A percentile compares a stretch with the other conserved stretches of the same genome.
Conservation (phyloP, 2,888 invertebrate genomes). For the Melangyna quadrimaculata region DNA sequence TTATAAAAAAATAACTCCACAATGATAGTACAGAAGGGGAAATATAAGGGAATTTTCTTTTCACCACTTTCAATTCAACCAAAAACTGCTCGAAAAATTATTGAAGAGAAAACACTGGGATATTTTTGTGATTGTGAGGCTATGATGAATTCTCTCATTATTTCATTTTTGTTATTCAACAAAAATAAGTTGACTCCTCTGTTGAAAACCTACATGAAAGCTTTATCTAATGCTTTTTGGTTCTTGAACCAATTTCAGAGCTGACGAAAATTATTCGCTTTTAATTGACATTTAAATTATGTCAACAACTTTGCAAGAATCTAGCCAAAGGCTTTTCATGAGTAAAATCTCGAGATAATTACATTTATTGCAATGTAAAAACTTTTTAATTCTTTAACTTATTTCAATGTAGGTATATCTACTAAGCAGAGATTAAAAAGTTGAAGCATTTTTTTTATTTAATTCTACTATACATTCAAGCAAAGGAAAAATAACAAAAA, state of each 20-base stretch:
- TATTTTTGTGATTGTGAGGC: too few relatives aligned
- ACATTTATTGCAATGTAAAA: too few relatives aligned
- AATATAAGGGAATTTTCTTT: neutral
- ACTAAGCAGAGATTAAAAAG: too few relatives aligned
- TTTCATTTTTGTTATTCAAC: neutral
- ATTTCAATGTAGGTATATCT: too few relatives aligned
- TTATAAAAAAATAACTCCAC: neutral
- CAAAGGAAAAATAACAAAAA: neutral
- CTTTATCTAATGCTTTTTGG: neutral
- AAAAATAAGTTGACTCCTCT: neutral
- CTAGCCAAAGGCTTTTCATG: neutral
- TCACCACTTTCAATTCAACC: neutral
- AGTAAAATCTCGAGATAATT: too few relatives aligned
- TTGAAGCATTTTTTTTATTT: too few relatives aligned
- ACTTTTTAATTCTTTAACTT: too few relatives aligned
- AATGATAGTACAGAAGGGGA: neutral
- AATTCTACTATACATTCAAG: neutral
- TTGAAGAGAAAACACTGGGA: neutral
- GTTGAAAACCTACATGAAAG: neutral
- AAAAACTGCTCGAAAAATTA: conserved; percentile 9
- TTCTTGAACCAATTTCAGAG: neutral
- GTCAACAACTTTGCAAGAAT: neutral
- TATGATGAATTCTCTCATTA: neutral
- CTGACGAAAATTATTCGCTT: neutral
- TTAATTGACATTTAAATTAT: neutral